Conservation (phyloP, 2,888 invertebrate species). For the Parnassius orleans region DNA sequence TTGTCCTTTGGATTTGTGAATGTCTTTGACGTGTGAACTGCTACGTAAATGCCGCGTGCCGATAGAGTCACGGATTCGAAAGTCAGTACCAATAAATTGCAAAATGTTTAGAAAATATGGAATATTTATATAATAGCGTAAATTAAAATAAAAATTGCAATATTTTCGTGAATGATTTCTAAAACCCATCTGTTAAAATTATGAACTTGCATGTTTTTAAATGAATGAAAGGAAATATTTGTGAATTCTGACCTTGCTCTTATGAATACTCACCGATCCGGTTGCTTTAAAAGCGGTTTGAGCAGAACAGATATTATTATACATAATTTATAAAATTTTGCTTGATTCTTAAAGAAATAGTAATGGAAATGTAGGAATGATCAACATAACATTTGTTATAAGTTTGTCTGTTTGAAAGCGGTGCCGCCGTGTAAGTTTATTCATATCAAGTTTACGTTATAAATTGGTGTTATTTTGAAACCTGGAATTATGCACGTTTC, state of each 20-base stretch:
- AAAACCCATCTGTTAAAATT: conserved; percentile 31
- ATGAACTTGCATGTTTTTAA: conserved; percentile 26
- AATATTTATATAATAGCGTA: conserved; percentile 59
- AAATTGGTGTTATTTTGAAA: too few relatives aligned
- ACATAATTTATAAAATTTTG: background rate
- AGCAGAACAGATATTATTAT: conserved; percentile 14
- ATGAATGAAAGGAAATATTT: conserved; percentile 34
- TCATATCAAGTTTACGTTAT: too few relatives aligned
- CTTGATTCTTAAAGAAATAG: background rate
- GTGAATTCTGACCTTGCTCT: conserved; percentile 36
- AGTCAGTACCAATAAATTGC: conserved; percentile 63
- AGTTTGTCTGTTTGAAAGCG: background rate
- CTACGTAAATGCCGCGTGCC: conserved; percentile 76
- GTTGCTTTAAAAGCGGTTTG: conserved; percentile 15
- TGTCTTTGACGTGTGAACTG: conserved; percentile 41
- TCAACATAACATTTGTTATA: background rate
- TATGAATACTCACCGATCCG: conserved; percentile 25
- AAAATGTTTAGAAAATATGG: conserved; percentile 62
- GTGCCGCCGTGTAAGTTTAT: too few relatives aligned
- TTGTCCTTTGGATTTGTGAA: conserved; percentile 14
- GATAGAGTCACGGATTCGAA: conserved; percentile 70
- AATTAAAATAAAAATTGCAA: conserved; percentile 40
- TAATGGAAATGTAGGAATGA: conserved; percentile 8
- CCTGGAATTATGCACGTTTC: too few relatives aligned
- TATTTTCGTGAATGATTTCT: conserved; percentile 35